phyloP scores from a whole-genome alignment of 2,797 vertebrate species.

The Betta splendens region DNA sequence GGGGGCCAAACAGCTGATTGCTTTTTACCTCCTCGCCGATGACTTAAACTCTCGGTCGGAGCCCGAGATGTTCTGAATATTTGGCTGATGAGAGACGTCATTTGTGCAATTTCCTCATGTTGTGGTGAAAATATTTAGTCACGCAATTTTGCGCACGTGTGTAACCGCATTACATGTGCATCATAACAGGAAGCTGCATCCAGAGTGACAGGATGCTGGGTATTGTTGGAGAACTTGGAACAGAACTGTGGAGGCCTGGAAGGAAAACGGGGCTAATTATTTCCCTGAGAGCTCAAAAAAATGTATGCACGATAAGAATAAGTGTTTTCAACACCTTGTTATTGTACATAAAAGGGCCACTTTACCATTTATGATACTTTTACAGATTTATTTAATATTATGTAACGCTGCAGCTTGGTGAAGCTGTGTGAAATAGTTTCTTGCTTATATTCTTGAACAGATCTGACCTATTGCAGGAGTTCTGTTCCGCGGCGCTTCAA shows the following conservation, averaged over 20 bases:
- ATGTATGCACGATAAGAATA: background rate
- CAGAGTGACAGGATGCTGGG: constrained; percentile 47
- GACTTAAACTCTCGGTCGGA: background rate
- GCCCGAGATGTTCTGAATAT: background rate
- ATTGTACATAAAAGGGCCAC: too few species aligned
- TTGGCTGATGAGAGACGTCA: background rate
- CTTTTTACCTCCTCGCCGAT: background rate
- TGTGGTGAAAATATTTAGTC: constrained; percentile 9
- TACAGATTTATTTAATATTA: background rate
- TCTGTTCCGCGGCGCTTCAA: background rate
- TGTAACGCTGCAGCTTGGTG: background rate
- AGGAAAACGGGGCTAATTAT: constrained; percentile 5
- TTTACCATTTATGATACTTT: too few species aligned
- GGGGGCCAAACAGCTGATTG: constrained; percentile 17
- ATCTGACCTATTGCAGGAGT: constrained; percentile 8
- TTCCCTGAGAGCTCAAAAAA: background rate
- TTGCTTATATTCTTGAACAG: constrained; percentile 5
- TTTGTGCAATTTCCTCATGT: constrained; percentile 18
- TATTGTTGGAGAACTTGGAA: constrained; percentile 55
- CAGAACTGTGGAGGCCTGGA: constrained; percentile 22
- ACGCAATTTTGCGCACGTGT: background rate
- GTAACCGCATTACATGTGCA: constrained; percentile 16
- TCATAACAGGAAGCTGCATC: constrained; percentile 63
- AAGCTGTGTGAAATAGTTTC: background rate
- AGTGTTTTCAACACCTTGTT: background rate